Conservation (phyloP, 2,113 vertebrate species). For the Bujurquina vittata region DNA sequence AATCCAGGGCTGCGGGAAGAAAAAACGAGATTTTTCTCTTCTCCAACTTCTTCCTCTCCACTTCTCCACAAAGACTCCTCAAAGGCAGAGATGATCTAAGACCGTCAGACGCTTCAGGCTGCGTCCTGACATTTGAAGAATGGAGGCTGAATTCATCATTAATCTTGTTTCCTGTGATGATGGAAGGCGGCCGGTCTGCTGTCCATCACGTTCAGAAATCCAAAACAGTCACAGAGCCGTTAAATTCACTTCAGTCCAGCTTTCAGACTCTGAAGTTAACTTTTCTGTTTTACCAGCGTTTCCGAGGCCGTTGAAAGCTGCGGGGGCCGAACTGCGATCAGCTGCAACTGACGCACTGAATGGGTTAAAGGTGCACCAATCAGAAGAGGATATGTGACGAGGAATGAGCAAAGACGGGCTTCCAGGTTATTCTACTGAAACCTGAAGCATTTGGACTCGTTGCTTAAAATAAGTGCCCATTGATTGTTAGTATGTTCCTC, state of each 20-base stretch:
- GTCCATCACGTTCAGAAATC: not conserved
- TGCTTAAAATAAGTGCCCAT: not conserved
- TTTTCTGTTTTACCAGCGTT: not conserved
- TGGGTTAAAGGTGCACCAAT: not conserved
- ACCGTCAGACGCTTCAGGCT: conserved; percentile 21
- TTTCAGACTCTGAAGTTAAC: not conserved
- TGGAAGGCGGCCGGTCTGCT: not conserved
- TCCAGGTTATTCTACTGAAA: not conserved
- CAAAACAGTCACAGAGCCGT: not conserved
- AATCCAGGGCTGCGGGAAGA: not conserved
- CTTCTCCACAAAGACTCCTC: conserved; percentile 11
- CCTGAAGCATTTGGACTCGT: too few relatives aligned
- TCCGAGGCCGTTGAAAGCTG: not conserved
- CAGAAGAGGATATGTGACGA: not conserved
- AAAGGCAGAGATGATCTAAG: conserved; percentile 23
- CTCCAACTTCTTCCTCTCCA: not conserved
- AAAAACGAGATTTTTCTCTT: not conserved
- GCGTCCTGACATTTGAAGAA: conserved; percentile 28
- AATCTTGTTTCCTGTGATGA: conserved; percentile 27
- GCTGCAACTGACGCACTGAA: too few relatives aligned
- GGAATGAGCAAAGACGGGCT: not conserved
- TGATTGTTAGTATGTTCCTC: too few relatives aligned
- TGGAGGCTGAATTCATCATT: conserved; percentile 27
- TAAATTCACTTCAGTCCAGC: not conserved
- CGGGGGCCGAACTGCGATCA: too few relatives aligned